A percentile compares a stretch with the other conserved stretches of the same genome.
Evolutionary conservation across 2,113 vertebrate genomes (phyloP).

Genomic region (Pygoscelis adeliae): DNA sequence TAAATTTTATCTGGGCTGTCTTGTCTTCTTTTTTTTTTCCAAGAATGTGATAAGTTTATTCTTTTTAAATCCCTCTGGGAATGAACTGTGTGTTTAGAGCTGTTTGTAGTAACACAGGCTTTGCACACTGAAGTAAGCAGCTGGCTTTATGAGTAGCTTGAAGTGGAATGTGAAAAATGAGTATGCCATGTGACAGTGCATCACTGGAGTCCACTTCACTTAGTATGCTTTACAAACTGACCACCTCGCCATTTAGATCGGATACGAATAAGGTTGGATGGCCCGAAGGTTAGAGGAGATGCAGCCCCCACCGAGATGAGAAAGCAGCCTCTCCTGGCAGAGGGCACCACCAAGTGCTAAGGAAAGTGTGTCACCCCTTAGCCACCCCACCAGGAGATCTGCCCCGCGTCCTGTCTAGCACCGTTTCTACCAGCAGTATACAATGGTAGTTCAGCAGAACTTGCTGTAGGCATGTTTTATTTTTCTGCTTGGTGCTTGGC

Average conservation of each 20-base stretch:
- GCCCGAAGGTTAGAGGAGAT: background rate
- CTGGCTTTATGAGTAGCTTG: conserved; percentile 14
- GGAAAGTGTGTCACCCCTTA: background rate
- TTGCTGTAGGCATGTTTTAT: background rate
- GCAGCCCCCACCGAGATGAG: background rate
- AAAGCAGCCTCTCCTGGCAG: background rate
- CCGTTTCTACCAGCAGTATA: background rate
- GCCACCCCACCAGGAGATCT: background rate
- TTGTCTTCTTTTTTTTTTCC: background rate
- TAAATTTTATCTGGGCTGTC: conserved; percentile 13
- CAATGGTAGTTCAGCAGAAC: background rate
- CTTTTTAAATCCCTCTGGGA: conserved; percentile 53
- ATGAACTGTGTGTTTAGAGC: conserved; percentile 9
- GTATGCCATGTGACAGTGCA: background rate
- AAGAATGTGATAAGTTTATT: conserved; percentile 65
- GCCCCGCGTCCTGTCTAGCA: background rate
- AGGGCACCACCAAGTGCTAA: background rate
- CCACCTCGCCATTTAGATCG: background rate
- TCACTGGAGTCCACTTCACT: background rate
- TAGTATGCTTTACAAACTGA: background rate
- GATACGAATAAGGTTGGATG: rapidly evolving
- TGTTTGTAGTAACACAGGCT: conserved; percentile 48
- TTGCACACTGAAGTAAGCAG: conserved; percentile 24
- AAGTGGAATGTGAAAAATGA: conserved; percentile 49
- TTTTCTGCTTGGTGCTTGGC: background rate